phyloP scores from a whole-genome alignment of 2,797 vertebrate genomes.

The Oreochromis grahami region DNA sequence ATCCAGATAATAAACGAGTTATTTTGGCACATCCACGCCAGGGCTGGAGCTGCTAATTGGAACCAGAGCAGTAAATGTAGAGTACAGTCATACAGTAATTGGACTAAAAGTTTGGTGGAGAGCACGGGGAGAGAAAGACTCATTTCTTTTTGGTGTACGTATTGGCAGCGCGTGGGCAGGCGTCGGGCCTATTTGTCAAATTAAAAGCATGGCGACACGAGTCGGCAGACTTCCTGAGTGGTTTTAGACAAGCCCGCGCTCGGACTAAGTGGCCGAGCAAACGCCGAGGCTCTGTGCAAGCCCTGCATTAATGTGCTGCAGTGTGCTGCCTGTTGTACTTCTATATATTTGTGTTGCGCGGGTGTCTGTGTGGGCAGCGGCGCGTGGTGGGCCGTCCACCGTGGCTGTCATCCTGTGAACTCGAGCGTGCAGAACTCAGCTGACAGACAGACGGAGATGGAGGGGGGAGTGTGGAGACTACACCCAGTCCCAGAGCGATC shows the following conservation, averaged over 20 bases:
- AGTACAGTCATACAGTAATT: conserved; percentile 51
- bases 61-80: conserved; percentile 46
- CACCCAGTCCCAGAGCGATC: conserved; percentile 18
- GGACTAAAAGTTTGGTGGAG: conserved; percentile 55
- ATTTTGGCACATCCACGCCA: conserved; percentile 43
- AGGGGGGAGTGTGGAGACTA: not conserved
- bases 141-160: conserved; percentile 49
- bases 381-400: conserved; percentile 29
- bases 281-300: conserved; percentile 26
- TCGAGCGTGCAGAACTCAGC: conserved; percentile 39
- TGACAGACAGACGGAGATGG: conserved; percentile 31
- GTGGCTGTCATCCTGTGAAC: conserved; percentile 58
- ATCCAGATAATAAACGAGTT: conserved; percentile 43
- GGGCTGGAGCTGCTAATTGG: conserved; percentile 57
- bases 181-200: conserved; percentile 64
- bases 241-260: conserved; percentile 47
- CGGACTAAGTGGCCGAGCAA: conserved; percentile 50
- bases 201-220: conserved; percentile 53
- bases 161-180: conserved; percentile 62
- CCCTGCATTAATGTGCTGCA: not conserved
- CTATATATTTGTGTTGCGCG: not conserved
- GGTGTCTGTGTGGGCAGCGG: conserved; percentile 10
- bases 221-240: conserved; percentile 55
- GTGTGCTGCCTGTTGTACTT: not conserved
- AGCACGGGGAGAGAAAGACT: not conserved